phyloP scores from a whole-genome alignment of 2,888 invertebrate species.

The Gnatocerus cornutus region DNA sequence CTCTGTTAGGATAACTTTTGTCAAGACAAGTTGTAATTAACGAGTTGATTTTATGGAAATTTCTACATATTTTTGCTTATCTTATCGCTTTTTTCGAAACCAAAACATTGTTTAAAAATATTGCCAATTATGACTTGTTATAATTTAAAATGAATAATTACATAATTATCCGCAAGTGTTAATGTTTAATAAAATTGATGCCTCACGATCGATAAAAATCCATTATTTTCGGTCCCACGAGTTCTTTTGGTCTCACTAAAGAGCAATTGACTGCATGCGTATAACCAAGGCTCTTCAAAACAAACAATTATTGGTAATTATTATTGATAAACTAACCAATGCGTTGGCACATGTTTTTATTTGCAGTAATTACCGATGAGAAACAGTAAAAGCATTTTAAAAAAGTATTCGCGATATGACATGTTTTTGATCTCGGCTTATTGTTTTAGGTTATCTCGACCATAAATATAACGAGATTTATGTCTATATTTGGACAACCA shows the following conservation, averaged over 20 bases:
- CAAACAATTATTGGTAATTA: conserved; percentile 25
- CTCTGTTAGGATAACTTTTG: conserved; percentile 2
- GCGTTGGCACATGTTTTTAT: conserved; percentile 8
- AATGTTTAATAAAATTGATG: too few species aligned
- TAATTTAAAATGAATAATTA: not conserved
- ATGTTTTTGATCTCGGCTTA: conserved; percentile 12
- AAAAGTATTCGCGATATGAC: conserved; percentile 23
- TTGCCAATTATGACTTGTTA: not conserved
- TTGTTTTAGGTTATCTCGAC: conserved; percentile 41
- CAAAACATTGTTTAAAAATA: conserved; percentile 21
- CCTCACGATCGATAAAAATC: too few species aligned
- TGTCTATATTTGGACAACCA: conserved; percentile 43
- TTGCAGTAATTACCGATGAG: conserved; percentile 12
- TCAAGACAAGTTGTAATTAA: conserved; percentile 29
- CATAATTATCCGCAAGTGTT: not conserved
- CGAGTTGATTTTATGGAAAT: conserved; percentile 19
- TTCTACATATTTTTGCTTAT: conserved; percentile 13
- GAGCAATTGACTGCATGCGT: not conserved
- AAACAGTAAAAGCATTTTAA: conserved; percentile 7
- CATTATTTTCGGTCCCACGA: too few species aligned
- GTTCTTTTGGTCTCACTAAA: too few species aligned
- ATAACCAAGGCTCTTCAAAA: conserved; percentile 32
- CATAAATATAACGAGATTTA: conserved; percentile 43
- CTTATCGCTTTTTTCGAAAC: conserved; percentile 14
- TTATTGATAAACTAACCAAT: conserved; percentile 23